A percentile compares a stretch with the other conserved stretches of the same genome.
phyloP scores from a whole-genome alignment of 2,113 vertebrate species.

The Myotis lucifugus region DNA sequence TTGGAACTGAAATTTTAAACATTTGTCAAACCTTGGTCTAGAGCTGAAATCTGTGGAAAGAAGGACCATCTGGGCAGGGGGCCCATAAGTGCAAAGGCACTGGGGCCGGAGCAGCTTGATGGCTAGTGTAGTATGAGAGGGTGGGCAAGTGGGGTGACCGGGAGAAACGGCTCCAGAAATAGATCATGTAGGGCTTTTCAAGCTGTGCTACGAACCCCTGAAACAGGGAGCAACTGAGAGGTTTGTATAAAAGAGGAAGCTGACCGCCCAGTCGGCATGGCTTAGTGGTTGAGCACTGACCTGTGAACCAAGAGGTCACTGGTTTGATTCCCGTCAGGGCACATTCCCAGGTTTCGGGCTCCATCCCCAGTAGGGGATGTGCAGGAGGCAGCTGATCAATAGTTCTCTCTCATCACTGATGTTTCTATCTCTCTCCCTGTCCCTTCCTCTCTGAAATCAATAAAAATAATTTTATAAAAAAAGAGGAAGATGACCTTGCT shows the following conservation, averaged over 20 bases:
- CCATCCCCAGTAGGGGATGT: too few relatives aligned
- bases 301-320: too few relatives aligned
- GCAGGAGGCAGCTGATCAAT: too few relatives aligned
- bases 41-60: background rate
- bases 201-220: background rate
- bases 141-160: background rate
- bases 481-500: too few relatives aligned
- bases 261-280: too few relatives aligned
- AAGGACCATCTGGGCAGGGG: background rate
- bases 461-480: too few relatives aligned
- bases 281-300: too few relatives aligned
- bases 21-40: background rate
- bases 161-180: background rate
- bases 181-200: background rate
- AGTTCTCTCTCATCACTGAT: too few relatives aligned
- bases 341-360: too few relatives aligned
- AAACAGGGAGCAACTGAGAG: background rate
- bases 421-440: too few relatives aligned
- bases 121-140: background rate
- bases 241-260: background rate
- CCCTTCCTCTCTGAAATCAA: too few relatives aligned
- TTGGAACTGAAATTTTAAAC: slow-evolving; percentile 4
- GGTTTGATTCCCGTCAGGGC: too few relatives aligned
- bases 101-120: background rate
- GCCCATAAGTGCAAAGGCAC: background rate